phyloP scores from a whole-genome alignment of 2,113 vertebrate genomes.

The Clarias macrocephalus region DNA sequence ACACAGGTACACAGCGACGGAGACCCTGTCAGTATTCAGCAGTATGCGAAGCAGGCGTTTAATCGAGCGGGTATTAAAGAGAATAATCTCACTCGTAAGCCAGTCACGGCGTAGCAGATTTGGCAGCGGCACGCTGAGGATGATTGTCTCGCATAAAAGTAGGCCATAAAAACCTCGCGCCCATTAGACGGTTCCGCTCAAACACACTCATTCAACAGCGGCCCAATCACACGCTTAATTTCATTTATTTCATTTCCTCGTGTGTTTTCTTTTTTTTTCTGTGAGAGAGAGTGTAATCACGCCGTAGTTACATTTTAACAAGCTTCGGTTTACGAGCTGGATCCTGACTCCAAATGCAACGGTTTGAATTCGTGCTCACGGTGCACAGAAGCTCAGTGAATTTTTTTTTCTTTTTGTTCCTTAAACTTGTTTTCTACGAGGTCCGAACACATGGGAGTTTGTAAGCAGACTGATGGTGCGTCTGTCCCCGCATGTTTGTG shows the following conservation, averaged over 20 bases:
- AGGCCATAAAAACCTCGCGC: slow-evolving; percentile 13
- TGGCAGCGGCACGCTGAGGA: slow-evolving; percentile 15
- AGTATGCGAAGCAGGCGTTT: slow-evolving; percentile 13
- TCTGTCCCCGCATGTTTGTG: background rate
- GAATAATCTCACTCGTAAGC: slow-evolving; percentile 38
- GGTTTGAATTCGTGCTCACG: too few species aligned
- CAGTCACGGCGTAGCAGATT: slow-evolving; percentile 23
- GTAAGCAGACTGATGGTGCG: slow-evolving; percentile 1
- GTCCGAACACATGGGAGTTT: slow-evolving; percentile 25
- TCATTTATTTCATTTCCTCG: background rate
- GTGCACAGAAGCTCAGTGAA: background rate
- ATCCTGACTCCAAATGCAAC: background rate
- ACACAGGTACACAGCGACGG: background rate
- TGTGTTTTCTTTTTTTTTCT: background rate
- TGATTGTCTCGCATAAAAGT: slow-evolving; percentile 28
- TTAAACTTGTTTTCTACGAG: slow-evolving; percentile 12
- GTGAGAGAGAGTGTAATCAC: background rate
- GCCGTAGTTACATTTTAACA: background rate
- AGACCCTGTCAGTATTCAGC: background rate
- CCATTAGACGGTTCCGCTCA: slow-evolving; percentile 20
- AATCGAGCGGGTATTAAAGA: slow-evolving; percentile 37
- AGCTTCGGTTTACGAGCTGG: background rate
- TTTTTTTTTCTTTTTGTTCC: background rate
- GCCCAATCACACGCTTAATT: slow-evolving; percentile 34
- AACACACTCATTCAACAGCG: slow-evolving; percentile 11